Percentiles rank a stretch among this genome's conserved stretches.
Evolutionary conservation across 2,888 invertebrate species (phyloP).

Genomic region (Nemurella pictetii): DNA sequence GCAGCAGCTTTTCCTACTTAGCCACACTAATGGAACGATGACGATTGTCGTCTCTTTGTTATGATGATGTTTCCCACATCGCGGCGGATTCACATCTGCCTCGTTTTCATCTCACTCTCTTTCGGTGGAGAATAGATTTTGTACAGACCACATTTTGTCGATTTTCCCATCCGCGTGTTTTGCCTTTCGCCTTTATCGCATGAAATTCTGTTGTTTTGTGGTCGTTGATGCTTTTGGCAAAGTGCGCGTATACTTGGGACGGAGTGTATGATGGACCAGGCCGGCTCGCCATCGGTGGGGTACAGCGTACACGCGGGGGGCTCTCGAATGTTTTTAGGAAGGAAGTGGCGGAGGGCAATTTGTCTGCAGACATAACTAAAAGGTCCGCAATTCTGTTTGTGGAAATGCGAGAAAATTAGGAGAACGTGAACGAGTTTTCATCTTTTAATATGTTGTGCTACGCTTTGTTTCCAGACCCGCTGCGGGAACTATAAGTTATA

Average conservation of each 20-base stretch:
- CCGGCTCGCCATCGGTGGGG: background rate
- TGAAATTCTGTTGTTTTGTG: background rate
- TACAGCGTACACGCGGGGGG: background rate
- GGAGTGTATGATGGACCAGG: slow-evolving; percentile 9
- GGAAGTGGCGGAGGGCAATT: slow-evolving; percentile 23
- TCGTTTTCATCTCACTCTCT: background rate
- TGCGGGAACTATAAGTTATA: background rate
- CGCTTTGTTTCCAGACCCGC: background rate
- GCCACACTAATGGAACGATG: background rate
- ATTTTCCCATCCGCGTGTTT: background rate
- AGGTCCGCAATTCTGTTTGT: slow-evolving; percentile 29
- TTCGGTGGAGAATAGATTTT: background rate
- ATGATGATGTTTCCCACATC: background rate
- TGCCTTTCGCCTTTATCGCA: slow-evolving; percentile 10
- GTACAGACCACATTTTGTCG: background rate
- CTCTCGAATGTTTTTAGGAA: slow-evolving; percentile 18
- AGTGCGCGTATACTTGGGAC: background rate
- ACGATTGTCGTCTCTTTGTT: background rate
- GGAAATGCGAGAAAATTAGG: slow-evolving; percentile 30
- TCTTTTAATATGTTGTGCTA: slow-evolving; percentile 21
- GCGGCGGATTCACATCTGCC: background rate
- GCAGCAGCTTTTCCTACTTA: background rate
- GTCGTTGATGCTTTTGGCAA: slow-evolving; percentile 20
- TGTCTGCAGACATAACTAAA: slow-evolving; percentile 27
- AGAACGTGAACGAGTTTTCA: slow-evolving; percentile 2